Percentiles rank a stretch among this genome's conserved stretches.
Evolutionary conservation across 35 echinoderm and acorn worm genomes (phyloP).

Genomic region (Hemicentrotus pulcherrimus): DNA sequence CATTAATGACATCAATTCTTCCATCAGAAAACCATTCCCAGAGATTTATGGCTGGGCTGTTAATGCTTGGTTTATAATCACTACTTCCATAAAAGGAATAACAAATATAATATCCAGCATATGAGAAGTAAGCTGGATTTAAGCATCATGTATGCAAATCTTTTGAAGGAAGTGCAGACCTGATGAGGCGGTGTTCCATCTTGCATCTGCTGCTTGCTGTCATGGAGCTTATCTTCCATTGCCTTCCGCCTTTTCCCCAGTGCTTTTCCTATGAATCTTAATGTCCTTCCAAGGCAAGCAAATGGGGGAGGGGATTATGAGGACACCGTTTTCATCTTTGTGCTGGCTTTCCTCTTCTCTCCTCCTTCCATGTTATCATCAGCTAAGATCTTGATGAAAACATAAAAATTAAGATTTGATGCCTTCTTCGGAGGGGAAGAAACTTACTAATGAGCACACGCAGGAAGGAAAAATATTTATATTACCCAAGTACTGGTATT

Average conservation of each 20-base stretch:
- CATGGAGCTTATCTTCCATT: background rate
- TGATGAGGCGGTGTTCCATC: background rate
- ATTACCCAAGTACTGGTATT: background rate
- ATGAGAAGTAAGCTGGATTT: background rate
- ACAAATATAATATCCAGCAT: background rate
- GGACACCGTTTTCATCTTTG: background rate
- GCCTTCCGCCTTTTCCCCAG: background rate
- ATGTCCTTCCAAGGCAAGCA: background rate
- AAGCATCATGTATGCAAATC: background rate
- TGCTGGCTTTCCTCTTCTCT: background rate
- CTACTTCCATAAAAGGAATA: background rate
- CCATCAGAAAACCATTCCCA: background rate
- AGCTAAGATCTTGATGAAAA: background rate
- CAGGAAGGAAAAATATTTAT: background rate
- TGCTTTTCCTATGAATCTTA: conserved; percentile 4
- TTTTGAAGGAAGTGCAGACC: background rate
- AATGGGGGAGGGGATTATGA: background rate
- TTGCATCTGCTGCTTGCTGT: conserved; percentile 1
- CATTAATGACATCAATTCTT: background rate
- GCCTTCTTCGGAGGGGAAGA: background rate
- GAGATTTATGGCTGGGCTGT: background rate
- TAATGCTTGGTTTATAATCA: background rate
- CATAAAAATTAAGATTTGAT: background rate
- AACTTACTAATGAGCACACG: background rate
- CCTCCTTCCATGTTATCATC: background rate